Evolutionary conservation across 1,140 invertebrate species (phyloP).

Genomic region (Monomorium pharaonis): DNA sequence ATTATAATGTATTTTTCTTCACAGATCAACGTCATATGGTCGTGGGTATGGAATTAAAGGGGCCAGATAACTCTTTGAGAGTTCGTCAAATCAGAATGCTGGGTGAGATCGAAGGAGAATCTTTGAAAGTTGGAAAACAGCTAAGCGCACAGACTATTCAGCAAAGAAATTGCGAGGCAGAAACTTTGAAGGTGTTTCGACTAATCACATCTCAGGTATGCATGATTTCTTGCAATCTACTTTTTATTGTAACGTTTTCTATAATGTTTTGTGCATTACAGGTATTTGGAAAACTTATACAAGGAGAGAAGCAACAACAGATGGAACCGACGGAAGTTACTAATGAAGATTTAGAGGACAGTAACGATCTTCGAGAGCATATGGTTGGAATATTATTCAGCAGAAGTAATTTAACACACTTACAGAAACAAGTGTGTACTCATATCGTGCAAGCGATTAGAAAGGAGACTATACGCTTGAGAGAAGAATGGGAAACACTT

Average conservation of each 20-base stretch:
- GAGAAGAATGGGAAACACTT: constrained; percentile 94
- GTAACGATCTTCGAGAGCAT: constrained; percentile 96
- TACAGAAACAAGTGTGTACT: constrained; percentile 95
- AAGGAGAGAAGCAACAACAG: constrained; percentile 84
- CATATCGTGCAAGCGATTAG: constrained; percentile 97
- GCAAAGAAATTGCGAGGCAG: constrained; percentile 94
- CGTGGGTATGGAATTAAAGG: constrained; percentile 94
- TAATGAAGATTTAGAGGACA: constrained; percentile 88
- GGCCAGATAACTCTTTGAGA: constrained; percentile 95
- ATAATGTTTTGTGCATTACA: constrained; percentile 77
- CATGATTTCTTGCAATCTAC: neutral
- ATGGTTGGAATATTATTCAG: constrained; percentile 99
- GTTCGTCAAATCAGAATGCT: constrained; percentile 92
- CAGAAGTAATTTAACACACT: constrained; percentile 95
- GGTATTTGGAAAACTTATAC: constrained; percentile 96
- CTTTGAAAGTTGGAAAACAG: constrained; percentile 85
- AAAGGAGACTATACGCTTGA: constrained; percentile 93
- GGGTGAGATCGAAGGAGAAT: constrained; percentile 86
- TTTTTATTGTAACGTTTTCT: neutral
- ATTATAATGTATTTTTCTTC: constrained; percentile 44
- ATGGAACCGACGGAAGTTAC: constrained; percentile 81
- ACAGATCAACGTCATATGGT: constrained; percentile 85
- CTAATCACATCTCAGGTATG: constrained; percentile 94
- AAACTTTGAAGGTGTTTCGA: constrained; percentile 97
- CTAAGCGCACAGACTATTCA: constrained; percentile 88